Evolutionary conservation across 2,797 vertebrate species (phyloP).

Genomic region (Tachyglossus aculeatus): DNA sequence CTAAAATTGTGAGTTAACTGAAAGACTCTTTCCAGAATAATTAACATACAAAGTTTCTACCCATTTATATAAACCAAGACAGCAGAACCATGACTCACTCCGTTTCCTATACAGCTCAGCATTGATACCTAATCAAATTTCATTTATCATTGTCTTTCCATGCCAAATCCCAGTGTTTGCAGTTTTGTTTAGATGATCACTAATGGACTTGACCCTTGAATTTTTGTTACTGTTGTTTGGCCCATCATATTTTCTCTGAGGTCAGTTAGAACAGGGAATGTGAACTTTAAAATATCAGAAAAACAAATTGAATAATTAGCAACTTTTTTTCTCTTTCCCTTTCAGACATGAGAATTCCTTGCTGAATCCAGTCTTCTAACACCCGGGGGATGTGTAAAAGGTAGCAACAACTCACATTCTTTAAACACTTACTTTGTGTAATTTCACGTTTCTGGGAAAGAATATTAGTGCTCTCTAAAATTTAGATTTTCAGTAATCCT

Average conservation of each 20-base stretch:
- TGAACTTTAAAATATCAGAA: not conserved
- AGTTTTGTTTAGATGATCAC: not conserved
- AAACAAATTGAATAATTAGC: not conserved
- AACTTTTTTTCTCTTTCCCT: not conserved
- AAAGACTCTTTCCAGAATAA: too few species aligned
- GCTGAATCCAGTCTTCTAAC: not conserved
- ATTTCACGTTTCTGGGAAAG: not conserved
- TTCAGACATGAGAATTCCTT: not conserved
- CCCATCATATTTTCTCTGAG: not conserved
- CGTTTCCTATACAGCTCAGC: too few species aligned
- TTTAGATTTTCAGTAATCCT: not conserved
- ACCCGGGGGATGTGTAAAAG: not conserved
- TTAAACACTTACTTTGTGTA: not conserved
- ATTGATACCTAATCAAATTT: too few species aligned
- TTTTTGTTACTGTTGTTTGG: not conserved
- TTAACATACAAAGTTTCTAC: too few species aligned
- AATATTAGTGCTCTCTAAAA: not conserved
- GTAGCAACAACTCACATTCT: not conserved
- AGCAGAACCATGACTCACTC: too few species aligned
- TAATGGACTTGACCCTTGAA: not conserved
- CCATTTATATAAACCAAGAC: too few species aligned
- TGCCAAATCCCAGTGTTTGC: not conserved
- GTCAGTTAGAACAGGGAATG: not conserved
- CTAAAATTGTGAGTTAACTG: too few species aligned
- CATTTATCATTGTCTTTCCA: too few species aligned